Evolutionary conservation across 2,113 vertebrate species (phyloP), one percentile per base, ranked within the genome.

Genomic region (Laticauda colubrina): DNA sequence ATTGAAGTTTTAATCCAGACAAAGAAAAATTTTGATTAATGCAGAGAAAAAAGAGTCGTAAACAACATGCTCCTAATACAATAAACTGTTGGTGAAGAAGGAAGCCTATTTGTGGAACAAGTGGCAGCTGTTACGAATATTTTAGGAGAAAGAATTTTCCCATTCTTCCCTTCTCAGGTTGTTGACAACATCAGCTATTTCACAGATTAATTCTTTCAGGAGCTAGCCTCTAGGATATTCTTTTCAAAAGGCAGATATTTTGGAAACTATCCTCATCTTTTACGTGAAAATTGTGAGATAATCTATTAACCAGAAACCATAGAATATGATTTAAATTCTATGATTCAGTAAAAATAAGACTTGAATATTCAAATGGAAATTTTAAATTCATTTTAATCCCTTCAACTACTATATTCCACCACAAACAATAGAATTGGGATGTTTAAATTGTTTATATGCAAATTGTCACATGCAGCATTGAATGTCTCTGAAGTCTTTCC

Each of bases 251-350:
- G 81, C 93, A 91, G 43, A 90, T 0, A 53, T 90, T 89, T 91
- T 93, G 14, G 90, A 5, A 45, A 57, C 51, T 85, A 55, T 93
- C 53, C 88, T 93, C 94, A 7, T 39, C 56, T 53, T 94, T 93
- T 15, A 56, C n/a, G 91, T 69, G 85, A 94, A 75, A 88, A 87
- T 90, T 94, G 86, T 61, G 86, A 91, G 26, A 61, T 3, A 3
- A 6, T 90, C 57, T 92, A 92, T 81, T 90, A 92, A 86, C 0
- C 56, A 90, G 87, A 96, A 90, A 88, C 92, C 92, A 91, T 69
- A 92, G 89, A 15, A 69, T 61, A 92, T 56, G 91, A 7, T 85
- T 89, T 88, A 75, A 53, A 51, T 34, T 11, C 39, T 29, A 57
- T 91, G 87, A 59, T 93, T 93, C 69, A 89, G 55, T 26, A 55